A percentile compares a stretch with the other conserved stretches of the same genome.
Evolutionary conservation across 1,140 invertebrate genomes (phyloP).

Genomic region (Sycobia sp.): DNA sequence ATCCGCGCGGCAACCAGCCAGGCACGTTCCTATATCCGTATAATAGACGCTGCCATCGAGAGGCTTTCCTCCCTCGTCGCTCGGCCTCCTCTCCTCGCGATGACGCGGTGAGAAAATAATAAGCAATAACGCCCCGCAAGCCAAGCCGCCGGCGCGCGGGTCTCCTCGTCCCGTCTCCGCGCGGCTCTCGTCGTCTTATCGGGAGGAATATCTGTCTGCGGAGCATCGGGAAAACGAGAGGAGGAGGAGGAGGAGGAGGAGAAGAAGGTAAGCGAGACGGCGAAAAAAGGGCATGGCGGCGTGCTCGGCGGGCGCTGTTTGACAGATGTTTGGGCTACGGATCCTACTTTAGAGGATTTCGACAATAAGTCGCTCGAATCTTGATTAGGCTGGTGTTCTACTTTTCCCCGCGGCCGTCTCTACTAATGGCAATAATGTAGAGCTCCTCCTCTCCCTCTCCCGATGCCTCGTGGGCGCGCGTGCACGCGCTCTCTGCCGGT

Average conservation of each 20-base stretch:
- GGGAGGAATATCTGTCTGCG: neutral
- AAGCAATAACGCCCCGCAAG: too few relatives aligned
- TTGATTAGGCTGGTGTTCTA: slow-evolving; percentile 34
- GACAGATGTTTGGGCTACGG: slow-evolving; percentile 30
- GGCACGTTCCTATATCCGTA: slow-evolving; percentile 27
- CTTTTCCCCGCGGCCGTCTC: slow-evolving; percentile 7
- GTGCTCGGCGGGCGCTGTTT: slow-evolving; percentile 19
- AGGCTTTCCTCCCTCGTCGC: slow-evolving; percentile 13
- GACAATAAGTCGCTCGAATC: slow-evolving; percentile 32
- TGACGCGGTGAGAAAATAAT: slow-evolving; percentile 12
- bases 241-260: neutral
- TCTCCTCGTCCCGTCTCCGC: neutral
- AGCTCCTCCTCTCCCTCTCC: too few relatives aligned
- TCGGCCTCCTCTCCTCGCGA: neutral
- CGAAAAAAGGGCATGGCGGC: slow-evolving; percentile 10
- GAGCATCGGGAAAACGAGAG: neutral
- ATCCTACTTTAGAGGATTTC: slow-evolving; percentile 28
- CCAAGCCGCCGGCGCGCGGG: too few relatives aligned
- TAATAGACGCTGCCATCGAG: too few relatives aligned
- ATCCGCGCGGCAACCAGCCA: slow-evolving; percentile 30
- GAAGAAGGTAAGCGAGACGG: neutral
- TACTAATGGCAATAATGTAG: neutral
- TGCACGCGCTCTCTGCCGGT: too few relatives aligned
- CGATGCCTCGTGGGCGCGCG: too few relatives aligned
- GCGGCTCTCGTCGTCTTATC: slow-evolving; percentile 17